A percentile compares a stretch with the other conserved stretches of the same genome.
phyloP scores from a whole-genome alignment of 2,113 vertebrate genomes.

The Clarias magur region DNA sequence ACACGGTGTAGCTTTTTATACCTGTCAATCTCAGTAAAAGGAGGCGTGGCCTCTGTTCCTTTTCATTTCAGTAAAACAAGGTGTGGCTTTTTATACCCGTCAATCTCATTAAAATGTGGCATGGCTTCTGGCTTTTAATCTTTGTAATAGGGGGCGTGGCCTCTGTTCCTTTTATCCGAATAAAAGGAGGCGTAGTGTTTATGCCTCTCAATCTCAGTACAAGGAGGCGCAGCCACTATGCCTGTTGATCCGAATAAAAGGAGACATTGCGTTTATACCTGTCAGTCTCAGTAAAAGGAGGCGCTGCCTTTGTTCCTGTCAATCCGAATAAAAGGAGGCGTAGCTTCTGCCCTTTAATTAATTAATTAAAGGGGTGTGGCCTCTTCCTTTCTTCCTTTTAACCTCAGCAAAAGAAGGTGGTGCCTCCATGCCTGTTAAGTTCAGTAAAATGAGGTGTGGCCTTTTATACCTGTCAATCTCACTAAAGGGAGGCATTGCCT shows the following conservation, averaged over 20 bases:
- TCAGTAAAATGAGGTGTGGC: neutral
- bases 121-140: neutral
- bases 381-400: neutral
- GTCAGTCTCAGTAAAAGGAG: neutral
- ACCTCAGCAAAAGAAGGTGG: neutral
- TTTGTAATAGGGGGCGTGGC: neutral
- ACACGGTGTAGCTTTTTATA: neutral
- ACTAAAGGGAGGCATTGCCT: neutral
- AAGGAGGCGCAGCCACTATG: neutral
- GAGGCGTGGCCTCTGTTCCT: neutral
- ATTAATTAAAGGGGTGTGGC: neutral
- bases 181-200: no score
- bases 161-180: neutral
- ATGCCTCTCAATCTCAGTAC: neutral
- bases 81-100: neutral
- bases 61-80: neutral
- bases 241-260: neutral
- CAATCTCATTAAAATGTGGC: neutral
- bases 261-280: neutral
- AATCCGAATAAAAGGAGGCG: neutral
- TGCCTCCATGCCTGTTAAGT: neutral
- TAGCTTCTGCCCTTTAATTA: neutral
- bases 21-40: neutral
- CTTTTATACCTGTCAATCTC: neutral
- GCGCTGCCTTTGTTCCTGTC: neutral